Evolutionary conservation across 1,140 invertebrate genomes (phyloP), one percentile per base, ranked within the genome.

Genomic region (Brachionus calyciflorus): DNA sequence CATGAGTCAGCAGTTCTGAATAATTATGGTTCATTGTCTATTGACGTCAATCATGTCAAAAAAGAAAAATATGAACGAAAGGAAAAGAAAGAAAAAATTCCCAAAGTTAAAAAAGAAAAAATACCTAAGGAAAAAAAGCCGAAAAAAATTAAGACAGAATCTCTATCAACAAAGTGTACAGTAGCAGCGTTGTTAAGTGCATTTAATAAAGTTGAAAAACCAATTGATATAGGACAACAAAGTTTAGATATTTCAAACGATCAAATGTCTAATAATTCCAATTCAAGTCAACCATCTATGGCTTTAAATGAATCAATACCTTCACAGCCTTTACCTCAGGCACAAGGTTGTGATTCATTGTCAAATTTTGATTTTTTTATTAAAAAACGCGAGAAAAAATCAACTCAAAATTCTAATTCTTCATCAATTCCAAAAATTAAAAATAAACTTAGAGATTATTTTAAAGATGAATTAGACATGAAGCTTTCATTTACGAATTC

Each of bases 401-500:
- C 33, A 37, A 37, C n/a, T n/a, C n/a, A n/a, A n/a, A n/a, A n/a
- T n/a, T n/a, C n/a, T n/a, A n/a, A 9, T 37, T 3, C 26, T 28
- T 3, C 5, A 37, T n/a, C 33, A 46, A 17, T 19, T 0, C 60
- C 33, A 0, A 65, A 44, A 10, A 37, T 65, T 1, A 65, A 65
- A 65, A 65, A 65, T 17, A 65, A 65, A 65, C 19, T 65, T 3
- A 41, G 60, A 44, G 60, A 65, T 65, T 65, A 65, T 65, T 65
- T 65, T 26, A 65, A 65, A 46, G 60, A 65, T 44, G 60, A 65
- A 12, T 65, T 44, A 24, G 40, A 65, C 14, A 37, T 60, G n/a
- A 60, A 60, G 37, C 5, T 60, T 33, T 60, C 55, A 2, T 60
- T 60, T n/a, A 60, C 55, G 6, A 60, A 37, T 37, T 60, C 55